phyloP scores from a whole-genome alignment of 1,140 invertebrate genomes.

The Aradophagus sp. region DNA sequence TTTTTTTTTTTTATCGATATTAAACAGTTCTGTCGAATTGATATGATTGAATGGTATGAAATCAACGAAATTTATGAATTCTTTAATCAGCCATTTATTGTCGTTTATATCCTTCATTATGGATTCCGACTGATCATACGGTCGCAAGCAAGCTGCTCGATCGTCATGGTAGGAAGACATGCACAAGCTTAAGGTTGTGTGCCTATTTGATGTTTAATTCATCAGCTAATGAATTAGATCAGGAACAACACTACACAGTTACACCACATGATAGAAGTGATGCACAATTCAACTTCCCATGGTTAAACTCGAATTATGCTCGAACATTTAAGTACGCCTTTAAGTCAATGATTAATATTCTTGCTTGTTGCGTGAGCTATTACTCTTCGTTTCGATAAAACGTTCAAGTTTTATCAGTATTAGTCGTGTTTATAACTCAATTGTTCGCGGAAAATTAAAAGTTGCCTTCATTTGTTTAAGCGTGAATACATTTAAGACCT shows the following conservation, averaged over 20 bases:
- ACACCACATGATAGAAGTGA: constrained; percentile 35
- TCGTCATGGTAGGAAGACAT: constrained; percentile 39
- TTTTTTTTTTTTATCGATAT: no score
- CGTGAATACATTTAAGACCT: no score
- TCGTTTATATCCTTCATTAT: constrained; percentile 30
- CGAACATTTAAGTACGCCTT: constrained; percentile 1
- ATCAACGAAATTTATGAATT: no score
- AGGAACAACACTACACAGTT: constrained; percentile 48
- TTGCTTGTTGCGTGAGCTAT: no score
- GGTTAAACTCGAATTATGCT: constrained; percentile 10
- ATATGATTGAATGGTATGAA: background rate
- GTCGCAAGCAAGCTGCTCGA: constrained; percentile 37
- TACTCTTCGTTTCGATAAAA: no score
- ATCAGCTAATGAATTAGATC: constrained; percentile 51
- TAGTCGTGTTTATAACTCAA: no score
- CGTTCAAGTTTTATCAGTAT: no score
- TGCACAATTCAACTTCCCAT: constrained; percentile 37
- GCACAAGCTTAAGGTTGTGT: constrained; percentile 35
- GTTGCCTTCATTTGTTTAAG: no score
- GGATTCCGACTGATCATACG: constrained; percentile 26
- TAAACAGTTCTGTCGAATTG: background rate
- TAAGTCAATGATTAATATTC: no score
- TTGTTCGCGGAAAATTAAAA: no score
- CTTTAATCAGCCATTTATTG: no score
- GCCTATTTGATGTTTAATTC: constrained; percentile 50